These are phyloP conservation scores for Leptopilina clavipes DNA, from an alignment of 1,140 invertebrate genomes.

Conservation along the genomic window DNA sequence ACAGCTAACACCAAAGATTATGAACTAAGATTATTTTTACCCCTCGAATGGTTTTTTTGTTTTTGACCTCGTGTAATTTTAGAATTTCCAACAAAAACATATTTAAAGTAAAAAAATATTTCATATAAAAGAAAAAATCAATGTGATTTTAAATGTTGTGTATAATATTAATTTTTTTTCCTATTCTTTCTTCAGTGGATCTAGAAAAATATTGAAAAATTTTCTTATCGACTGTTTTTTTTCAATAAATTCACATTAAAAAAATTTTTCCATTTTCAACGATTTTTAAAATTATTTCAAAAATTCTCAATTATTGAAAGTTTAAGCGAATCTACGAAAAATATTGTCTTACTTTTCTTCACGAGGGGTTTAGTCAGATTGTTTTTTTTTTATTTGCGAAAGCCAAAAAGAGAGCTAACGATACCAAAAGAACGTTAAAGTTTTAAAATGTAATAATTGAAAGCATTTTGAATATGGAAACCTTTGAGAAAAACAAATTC, in stretches of 20 bases:
- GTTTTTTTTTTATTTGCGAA: conserved; percentile 65
- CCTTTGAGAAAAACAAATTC: conserved; percentile 22
- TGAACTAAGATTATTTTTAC: conserved; percentile 62
- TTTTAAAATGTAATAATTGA: conserved; percentile 12
- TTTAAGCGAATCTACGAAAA: conserved; percentile 4
- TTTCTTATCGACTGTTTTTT: too few relatives aligned
- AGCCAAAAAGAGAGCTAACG: conserved; percentile 64
- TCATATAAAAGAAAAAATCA: conserved; percentile 5
- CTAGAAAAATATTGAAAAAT: not conserved
- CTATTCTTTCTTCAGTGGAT: not conserved
- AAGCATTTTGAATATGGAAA: not conserved
- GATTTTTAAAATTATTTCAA: too few relatives aligned
- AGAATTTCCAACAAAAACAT: conserved; percentile 29
- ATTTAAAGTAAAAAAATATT: too few relatives aligned
- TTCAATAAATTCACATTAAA: too few relatives aligned
- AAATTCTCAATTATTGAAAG: too few relatives aligned
- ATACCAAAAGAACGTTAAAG: conserved; percentile 59
- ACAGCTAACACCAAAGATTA: conserved; percentile 74
- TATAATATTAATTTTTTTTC: conserved; percentile 1
- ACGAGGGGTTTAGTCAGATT: conserved; percentile 67
- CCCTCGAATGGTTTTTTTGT: conserved; percentile 48
- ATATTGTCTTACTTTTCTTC: conserved; percentile 10
- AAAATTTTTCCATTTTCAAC: too few relatives aligned
- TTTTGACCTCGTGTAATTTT: conserved; percentile 26
- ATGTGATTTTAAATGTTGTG: not conserved